Evolutionary conservation across 2,888 invertebrate species (phyloP).

Genomic region (Thymelicus lineola): DNA sequence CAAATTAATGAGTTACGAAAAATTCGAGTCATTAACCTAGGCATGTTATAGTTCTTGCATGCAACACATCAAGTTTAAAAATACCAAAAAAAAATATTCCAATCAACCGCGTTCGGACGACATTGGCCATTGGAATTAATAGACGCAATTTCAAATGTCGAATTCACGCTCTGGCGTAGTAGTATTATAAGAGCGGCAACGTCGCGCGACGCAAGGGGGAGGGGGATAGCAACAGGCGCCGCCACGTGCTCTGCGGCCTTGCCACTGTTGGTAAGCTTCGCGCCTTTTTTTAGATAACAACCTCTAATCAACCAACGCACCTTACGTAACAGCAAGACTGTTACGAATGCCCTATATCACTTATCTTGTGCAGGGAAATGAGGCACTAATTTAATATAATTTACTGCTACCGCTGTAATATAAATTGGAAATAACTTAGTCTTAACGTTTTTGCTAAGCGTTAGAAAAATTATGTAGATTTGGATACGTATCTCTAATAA

Average conservation of each 20-base stretch:
- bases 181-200: constrained; percentile 76
- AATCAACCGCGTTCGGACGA: constrained; percentile 47
- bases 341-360: constrained; percentile 12
- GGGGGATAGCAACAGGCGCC: constrained; percentile 78
- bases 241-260: constrained; percentile 80
- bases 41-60: not conserved
- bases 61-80: constrained; percentile 50
- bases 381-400: not conserved
- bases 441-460: no score
- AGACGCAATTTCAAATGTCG: constrained; percentile 33
- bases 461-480: no score
- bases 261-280: constrained; percentile 74
- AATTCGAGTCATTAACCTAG: constrained; percentile 26
- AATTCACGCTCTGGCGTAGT: constrained; percentile 40
- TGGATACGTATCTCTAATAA: no score
- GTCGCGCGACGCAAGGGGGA: constrained; percentile 55
- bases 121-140: constrained; percentile 30
- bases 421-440: no score
- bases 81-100: constrained; percentile 59
- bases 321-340: constrained; percentile 17
- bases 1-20: not conserved
- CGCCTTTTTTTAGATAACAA: constrained; percentile 76
- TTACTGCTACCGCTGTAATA: no score
- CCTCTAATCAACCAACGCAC: constrained; percentile 54
- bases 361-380: not conserved